Conservation (phyloP, 92 coral and sea anemone species). For the Porites lobata region DNA sequence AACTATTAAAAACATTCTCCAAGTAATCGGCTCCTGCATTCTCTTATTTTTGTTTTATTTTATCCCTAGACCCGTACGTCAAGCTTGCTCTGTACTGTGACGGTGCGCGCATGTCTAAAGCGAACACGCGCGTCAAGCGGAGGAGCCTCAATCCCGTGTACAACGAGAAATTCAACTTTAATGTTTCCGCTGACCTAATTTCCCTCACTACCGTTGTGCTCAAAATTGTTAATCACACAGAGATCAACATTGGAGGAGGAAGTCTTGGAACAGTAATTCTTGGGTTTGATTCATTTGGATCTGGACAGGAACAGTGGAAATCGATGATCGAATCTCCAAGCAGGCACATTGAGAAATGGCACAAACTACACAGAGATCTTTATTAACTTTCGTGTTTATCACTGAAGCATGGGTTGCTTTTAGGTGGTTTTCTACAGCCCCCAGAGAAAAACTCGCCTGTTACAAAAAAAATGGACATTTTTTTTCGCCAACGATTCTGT, state of each 20-base stretch:
- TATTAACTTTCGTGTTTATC: conserved; percentile 1
- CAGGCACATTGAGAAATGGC: conserved; percentile 97
- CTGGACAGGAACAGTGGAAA: conserved; percentile 98
- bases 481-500: no score
- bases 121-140: conserved; percentile 95
- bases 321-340: conserved; percentile 97
- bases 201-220: conserved; percentile 94
- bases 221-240: conserved; percentile 87
- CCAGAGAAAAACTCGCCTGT: no score
- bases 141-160: conserved; percentile 91
- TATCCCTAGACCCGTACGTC: conserved; percentile 85
- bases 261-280: conserved; percentile 84
- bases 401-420: background rate
- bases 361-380: conserved; percentile 75
- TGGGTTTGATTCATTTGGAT: conserved; percentile 92
- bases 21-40: background rate
- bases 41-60: background rate
- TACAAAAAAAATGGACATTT: no score
- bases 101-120: conserved; percentile 90
- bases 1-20: background rate
- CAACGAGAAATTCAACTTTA: conserved; percentile 98
- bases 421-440: no score
- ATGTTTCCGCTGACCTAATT: conserved; percentile 95
- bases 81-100: conserved; percentile 94
- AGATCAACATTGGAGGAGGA: conserved; percentile 70